Conservation (phyloP, 2,888 invertebrate genomes). For the Leptinotarsa peninsularis region DNA sequence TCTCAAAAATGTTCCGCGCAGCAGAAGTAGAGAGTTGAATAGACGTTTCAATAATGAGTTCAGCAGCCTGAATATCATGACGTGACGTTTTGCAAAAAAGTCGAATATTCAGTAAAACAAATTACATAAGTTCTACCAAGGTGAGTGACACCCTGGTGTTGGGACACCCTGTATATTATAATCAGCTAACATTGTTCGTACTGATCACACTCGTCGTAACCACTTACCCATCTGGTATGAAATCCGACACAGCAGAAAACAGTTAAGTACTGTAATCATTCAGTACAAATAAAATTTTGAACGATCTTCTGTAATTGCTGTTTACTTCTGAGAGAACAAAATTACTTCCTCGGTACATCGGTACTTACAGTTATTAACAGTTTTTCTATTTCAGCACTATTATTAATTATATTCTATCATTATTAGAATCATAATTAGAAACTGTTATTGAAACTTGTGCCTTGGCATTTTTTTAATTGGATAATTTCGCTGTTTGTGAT, state of each 20-base stretch:
- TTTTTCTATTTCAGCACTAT: constrained; percentile 13
- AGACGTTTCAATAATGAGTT: no score
- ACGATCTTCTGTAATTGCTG: background rate
- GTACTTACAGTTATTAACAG: constrained; percentile 20
- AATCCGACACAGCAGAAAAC: constrained; percentile 3
- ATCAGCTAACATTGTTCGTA: no score
- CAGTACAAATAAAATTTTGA: constrained; percentile 11
- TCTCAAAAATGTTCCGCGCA: no score
- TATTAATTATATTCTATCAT: constrained; percentile 14
- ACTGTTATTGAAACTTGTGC: constrained; percentile 19
- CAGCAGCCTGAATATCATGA: no score
- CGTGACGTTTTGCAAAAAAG: no score
- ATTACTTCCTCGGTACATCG: constrained; percentile 16
- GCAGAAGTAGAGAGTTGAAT: no score
- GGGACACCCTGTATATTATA: no score
- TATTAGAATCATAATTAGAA: constrained; percentile 28
- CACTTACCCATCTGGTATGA: constrained; percentile 1
- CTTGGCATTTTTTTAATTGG: constrained; percentile 12
- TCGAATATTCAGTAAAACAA: no score
- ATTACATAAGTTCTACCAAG: no score
- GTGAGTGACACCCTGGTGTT: no score
- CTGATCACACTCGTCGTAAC: background rate
- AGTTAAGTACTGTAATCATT: constrained; percentile 11
- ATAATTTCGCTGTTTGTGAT: background rate
- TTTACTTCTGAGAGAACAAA: background rate